Base-by-base conservation (phyloP, 2,797 vertebrate species). In the Myotis findleyi region DNA sequence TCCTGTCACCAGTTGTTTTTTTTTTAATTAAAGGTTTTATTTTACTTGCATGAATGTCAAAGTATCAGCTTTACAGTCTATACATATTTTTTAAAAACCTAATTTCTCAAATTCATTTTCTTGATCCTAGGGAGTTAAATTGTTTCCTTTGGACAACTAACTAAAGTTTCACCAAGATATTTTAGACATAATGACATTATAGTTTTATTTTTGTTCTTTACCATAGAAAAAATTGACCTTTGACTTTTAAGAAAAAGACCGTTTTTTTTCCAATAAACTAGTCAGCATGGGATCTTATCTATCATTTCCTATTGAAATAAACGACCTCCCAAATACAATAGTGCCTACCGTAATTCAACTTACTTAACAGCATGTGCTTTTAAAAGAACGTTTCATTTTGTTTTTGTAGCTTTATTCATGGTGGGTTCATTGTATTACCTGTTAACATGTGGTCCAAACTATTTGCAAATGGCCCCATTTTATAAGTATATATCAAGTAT, bases 1-100 rank as follows among this genome's bases (percentile, higher is more conserved):
- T 95, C 89, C 72, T 97, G 97, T 89, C 57, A 59, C 38, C 95
- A 92, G 64, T 79, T 92, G 64, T 79, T 66, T 36, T 79, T 93
- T 96, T 89, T 62, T 33, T 84, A 95, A 86, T 91, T 82, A 93
- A 96, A 84, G 53, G 53, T 64, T 76, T 76, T 85, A 66, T 91
- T 94, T 95, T 92, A 83, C 82, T 92, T 93, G 49, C 66, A 93
- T 82, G 44, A 94, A 73, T 0, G 13, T 25, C 33, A 87, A 92
- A 79, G 10, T 66, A 44, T 47, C 51, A 33, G n/a, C 44, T 64
- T 93, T 51, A 62, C 0, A 38, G n/a, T 33, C 47, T 27, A 51
- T 18, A 90, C 11, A 64, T 72, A 38, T 11, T 38, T 38, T 36
- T 33, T 10, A 14, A 91, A 82, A 69, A 73, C 33, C n/a, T 44